Percentiles rank a stretch among this genome's conserved stretches.
Evolutionary conservation across 1,140 invertebrate species (phyloP).

Genomic region (Druon quercuslanigerum): DNA sequence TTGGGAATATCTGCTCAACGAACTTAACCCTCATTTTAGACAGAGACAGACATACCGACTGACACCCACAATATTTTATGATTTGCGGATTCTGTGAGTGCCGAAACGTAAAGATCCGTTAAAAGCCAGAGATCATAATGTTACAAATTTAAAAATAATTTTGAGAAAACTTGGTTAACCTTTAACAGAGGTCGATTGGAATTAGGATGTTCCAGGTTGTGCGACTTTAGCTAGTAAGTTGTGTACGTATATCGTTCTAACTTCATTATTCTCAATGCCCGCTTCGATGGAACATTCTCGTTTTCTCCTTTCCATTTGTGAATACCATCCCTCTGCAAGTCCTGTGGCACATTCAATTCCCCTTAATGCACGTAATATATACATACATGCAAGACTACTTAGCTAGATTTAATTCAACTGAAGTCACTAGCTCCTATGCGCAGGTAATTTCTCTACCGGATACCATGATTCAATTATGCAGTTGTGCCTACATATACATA

Average conservation of each 20-base stretch:
- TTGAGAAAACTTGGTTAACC: slow-evolving; percentile 8
- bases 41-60: too few relatives aligned
- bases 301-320: slow-evolving; percentile 12
- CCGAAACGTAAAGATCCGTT: too few relatives aligned
- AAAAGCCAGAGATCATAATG: too few relatives aligned
- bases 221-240: not conserved
- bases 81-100: too few relatives aligned
- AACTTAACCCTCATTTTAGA: too few relatives aligned
- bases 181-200: slow-evolving; percentile 10
- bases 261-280: slow-evolving; percentile 18
- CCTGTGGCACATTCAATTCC: not conserved
- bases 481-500: not conserved
- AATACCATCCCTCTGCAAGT: not conserved
- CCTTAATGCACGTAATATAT: not conserved
- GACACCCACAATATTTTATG: too few relatives aligned
- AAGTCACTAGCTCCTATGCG: not conserved
- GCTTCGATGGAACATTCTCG: slow-evolving; percentile 15
- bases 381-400: not conserved
- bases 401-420: not conserved
- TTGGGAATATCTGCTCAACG: too few relatives aligned
- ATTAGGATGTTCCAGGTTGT: slow-evolving; percentile 1
- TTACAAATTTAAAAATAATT: slow-evolving; percentile 10
- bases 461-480: not conserved
- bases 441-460: not conserved
- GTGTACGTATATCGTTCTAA: not conserved